Base-by-base conservation (phyloP, 2,888 invertebrate species). In the Cephalotes varians region DNA sequence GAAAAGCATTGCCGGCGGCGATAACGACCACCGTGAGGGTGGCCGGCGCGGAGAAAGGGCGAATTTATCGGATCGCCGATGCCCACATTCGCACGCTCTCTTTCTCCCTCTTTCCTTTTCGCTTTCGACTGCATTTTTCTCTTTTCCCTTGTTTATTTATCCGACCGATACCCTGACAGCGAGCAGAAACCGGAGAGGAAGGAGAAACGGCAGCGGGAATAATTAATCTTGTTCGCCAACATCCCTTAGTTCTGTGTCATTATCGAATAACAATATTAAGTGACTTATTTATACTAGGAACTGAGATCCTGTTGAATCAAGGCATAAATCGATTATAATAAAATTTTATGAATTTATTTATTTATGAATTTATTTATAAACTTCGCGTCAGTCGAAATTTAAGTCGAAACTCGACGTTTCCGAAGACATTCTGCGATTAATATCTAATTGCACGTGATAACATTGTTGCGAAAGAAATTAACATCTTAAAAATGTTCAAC, bases 51-150 rank as follows among this genome's bases (percentile, higher is more conserved):
- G 90, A 87, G 90, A 87, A 88, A 88, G 89, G 90, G 90, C 87
- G 87, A 90, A 90, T 90, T 90, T 90, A 90, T 90, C 89, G 89
- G 87, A 90, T 90, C 86, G 90, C 83, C 88, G 87, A 90, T 90
- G 89, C 87, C 81, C 88, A 67, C 76, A 54, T 69, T 74, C 62
- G 83, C 62, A 56, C 71, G 18, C 83, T 67, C 37, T 54, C 80
- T 62, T 18, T 51, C 51, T 62, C 62, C 21, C 54, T 31, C 40
- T 44, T 21, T 44, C 54, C 25, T 25, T 73, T 60, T 28, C 51
- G 21, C 47, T 64, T 0, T 34, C 88, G 80, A 56, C n/a, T 71
- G 25, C 40, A 51, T 60, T 67, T 67, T 56, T 72, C 31, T 34
- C 34, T 74, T 67, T 76, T 64, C 21, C 28, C 65, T 60, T 83